Conservation (phyloP, 2,888 invertebrate genomes). For the Zygogramma bicolorata region DNA sequence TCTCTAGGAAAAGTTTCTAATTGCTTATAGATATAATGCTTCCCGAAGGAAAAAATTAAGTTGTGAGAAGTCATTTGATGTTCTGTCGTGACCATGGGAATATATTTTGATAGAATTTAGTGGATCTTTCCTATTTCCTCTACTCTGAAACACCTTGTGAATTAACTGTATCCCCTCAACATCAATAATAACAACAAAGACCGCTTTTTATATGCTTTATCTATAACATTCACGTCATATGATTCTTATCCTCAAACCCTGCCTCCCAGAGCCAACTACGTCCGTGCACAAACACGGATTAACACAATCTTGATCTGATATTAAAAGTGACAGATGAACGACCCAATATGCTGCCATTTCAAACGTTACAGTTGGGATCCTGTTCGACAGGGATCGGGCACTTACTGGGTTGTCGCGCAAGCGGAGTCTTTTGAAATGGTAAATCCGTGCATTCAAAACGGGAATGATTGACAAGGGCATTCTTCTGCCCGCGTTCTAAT, state of each 20-base stretch:
- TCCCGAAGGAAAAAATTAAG: no score
- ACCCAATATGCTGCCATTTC: conserved; percentile 60
- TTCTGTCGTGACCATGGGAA: no score
- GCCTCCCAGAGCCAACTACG: not conserved
- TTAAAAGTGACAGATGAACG: conserved; percentile 62
- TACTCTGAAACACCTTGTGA: no score
- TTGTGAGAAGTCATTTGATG: no score
- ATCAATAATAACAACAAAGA: no score
- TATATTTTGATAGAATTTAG: no score
- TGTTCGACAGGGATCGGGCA: conserved; percentile 64
- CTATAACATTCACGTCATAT: not conserved
- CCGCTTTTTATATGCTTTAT: no score
- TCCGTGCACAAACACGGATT: not conserved
- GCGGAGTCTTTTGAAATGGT: conserved; percentile 63
- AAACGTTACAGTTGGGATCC: conserved; percentile 60
- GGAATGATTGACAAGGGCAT: conserved; percentile 63
- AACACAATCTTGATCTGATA: conserved; percentile 46
- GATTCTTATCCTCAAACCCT: not conserved
- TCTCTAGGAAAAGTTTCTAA: no score
- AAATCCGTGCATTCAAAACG: conserved; percentile 60
- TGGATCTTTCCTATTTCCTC: no score
- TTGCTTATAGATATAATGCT: no score
- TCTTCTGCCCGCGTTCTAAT: conserved; percentile 52
- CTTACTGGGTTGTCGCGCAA: conserved; percentile 61
- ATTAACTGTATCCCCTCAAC: no score